These are phyloP conservation scores for Drosophila kuntzei DNA, from an alignment of 2,888 invertebrate genomes.

Conservation along the genomic window DNA sequence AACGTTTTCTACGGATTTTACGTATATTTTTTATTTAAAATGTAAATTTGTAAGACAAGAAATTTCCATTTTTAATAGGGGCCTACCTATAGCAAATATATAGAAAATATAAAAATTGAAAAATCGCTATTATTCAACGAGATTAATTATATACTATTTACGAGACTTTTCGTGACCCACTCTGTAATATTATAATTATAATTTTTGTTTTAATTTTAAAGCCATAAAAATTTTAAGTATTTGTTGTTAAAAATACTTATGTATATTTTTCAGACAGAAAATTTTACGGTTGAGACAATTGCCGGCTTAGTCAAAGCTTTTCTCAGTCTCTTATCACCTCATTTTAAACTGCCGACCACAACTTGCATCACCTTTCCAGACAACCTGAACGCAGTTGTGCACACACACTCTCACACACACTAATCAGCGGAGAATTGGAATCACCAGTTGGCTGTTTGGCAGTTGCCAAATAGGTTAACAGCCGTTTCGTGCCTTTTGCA, in stretches of 20 bases:
- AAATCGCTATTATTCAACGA: neutral
- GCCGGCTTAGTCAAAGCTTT: constrained; percentile 6
- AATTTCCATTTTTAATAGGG: no score
- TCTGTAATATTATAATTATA: neutral
- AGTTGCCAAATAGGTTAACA: constrained; percentile 79
- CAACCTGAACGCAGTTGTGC: constrained; percentile 9
- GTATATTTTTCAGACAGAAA: neutral
- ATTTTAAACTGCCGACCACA: neutral
- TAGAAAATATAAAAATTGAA: no score
- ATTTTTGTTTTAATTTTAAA: neutral
- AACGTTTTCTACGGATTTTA: neutral
- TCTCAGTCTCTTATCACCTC: constrained; percentile 3
- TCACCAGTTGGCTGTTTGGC: constrained; percentile 61
- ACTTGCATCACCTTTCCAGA: constrained; percentile 22
- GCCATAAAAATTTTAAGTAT: neutral
- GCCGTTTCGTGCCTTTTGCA: constrained; percentile 78
- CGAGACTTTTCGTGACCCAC: no score
- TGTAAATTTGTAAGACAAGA: no score
- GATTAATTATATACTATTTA: neutral
- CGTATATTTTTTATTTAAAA: neutral
- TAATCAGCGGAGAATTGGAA: constrained; percentile 49
- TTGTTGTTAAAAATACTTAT: neutral
- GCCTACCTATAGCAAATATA: no score
- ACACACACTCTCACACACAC: constrained; percentile 17
- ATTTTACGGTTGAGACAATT: constrained; percentile 24